Evolutionary conservation across 2,888 invertebrate genomes (phyloP).

Genomic region (Callimorpha dominula): DNA sequence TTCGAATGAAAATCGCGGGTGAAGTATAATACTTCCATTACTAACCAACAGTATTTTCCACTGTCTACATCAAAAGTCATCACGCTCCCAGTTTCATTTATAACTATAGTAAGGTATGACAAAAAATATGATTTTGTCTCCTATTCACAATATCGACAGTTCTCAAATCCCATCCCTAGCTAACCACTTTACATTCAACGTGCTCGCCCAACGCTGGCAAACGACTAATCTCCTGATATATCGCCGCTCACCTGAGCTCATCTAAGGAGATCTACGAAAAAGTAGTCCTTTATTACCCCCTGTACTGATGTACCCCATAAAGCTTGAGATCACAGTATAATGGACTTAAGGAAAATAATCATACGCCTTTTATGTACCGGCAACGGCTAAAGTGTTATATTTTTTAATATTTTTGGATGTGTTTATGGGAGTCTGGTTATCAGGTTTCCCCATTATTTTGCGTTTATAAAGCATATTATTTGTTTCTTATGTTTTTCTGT

Average conservation of each 20-base stretch:
- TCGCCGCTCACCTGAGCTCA: slow-evolving; percentile 82
- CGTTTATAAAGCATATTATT: background rate
- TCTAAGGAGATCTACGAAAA: slow-evolving; percentile 77
- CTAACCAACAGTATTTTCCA: too few relatives aligned
- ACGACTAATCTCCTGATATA: slow-evolving; percentile 85
- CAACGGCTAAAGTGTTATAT: background rate
- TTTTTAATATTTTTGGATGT: background rate
- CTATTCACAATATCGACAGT: slow-evolving; percentile 13
- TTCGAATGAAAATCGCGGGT: too few relatives aligned
- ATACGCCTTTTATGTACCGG: slow-evolving; percentile 11
- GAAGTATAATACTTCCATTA: too few relatives aligned
- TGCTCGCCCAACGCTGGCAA: slow-evolving; percentile 68
- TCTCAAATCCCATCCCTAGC: slow-evolving; percentile 48
- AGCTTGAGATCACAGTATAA: slow-evolving; percentile 55
- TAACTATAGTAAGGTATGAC: too few relatives aligned
- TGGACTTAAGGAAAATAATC: slow-evolving; percentile 41
- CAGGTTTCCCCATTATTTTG: background rate
- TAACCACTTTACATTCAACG: slow-evolving; percentile 80
- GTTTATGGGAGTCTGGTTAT: background rate
- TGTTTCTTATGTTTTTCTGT: background rate
- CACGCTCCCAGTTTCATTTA: too few relatives aligned
- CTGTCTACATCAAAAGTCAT: too few relatives aligned
- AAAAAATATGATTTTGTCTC: background rate
- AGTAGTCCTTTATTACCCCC: slow-evolving; percentile 77
- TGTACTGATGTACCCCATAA: slow-evolving; percentile 53